phyloP scores from a whole-genome alignment of 1,140 invertebrate species.

The Drosophila ficusphila region DNA sequence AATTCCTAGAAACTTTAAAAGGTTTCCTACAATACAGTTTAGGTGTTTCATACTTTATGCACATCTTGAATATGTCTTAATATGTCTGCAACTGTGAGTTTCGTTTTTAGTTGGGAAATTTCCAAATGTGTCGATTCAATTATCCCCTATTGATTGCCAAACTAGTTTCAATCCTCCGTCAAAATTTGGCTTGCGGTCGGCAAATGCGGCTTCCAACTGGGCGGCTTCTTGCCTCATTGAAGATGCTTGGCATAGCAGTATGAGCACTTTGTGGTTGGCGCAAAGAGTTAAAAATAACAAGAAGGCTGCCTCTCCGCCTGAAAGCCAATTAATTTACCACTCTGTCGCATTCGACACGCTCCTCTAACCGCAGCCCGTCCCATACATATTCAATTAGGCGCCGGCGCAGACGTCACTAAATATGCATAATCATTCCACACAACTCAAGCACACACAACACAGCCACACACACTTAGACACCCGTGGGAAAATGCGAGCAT shows the following conservation, averaged over 20 bases:
- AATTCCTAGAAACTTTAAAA: not conserved
- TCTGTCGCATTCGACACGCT: constrained; percentile 38
- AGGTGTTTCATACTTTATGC: too few relatives aligned
- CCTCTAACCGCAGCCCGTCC: constrained; percentile 2
- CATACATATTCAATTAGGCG: constrained; percentile 71
- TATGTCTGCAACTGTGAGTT: too few relatives aligned
- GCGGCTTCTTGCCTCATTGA: too few relatives aligned
- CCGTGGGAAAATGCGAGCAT: constrained; percentile 43
- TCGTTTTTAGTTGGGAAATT: not conserved
- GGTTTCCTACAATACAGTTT: too few relatives aligned
- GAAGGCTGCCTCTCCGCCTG: not conserved
- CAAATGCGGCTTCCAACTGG: not conserved
- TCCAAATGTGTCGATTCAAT: not conserved
- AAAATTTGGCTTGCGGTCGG: not conserved
- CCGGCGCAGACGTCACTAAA: constrained; percentile 58
- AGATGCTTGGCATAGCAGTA: not conserved
- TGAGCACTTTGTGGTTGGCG: constrained; percentile 1
- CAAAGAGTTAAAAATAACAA: constrained; percentile 28
- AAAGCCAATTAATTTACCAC: constrained; percentile 67
- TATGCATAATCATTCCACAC: constrained; percentile 68
- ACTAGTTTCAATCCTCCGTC: not conserved
- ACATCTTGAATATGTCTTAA: too few relatives aligned
- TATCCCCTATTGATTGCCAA: not conserved
- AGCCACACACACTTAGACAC: not conserved
- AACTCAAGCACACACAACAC: too few relatives aligned